A percentile compares a stretch with the other conserved stretches of the same genome.
Conservation (phyloP, 1,140 invertebrate genomes). For the Hirudo medicinalis region DNA sequence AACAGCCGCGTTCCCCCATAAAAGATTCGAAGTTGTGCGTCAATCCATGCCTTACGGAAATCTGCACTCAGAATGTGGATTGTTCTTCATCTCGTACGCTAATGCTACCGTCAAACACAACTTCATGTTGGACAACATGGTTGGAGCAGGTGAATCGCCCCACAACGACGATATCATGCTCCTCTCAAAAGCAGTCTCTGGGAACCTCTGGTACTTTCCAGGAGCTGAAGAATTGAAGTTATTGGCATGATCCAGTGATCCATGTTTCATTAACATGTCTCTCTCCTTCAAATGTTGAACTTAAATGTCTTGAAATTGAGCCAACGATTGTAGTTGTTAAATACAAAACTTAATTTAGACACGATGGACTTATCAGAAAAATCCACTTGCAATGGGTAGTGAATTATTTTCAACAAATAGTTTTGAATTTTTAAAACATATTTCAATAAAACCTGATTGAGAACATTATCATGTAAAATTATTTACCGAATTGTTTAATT, state of each 20-base stretch:
- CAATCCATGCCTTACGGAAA: constrained; percentile 36
- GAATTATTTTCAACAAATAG: no score
- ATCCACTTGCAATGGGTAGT: no score
- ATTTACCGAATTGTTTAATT: no score
- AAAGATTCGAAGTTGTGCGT: constrained; percentile 30
- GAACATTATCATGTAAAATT: no score
- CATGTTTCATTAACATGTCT: no score
- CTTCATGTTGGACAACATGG: constrained; percentile 37
- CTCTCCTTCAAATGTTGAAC: no score
- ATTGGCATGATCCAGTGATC: constrained; percentile 15
- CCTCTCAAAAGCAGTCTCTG: constrained; percentile 32
- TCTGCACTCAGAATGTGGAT: constrained; percentile 28
- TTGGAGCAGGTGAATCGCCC: constrained; percentile 29
- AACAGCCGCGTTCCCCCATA: neutral
- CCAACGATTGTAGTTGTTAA: no score
- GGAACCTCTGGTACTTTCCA: constrained; percentile 40
- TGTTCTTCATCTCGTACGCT: constrained; percentile 38
- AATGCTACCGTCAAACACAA: constrained; percentile 31
- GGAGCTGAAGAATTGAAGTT: constrained; percentile 31
- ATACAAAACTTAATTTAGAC: no score
- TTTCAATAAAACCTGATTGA: no score
- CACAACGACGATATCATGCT: constrained; percentile 35
- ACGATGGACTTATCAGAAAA: no score
- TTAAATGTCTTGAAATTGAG: no score
- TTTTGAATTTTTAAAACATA: no score